These are phyloP conservation scores for Buphagus erythrorhynchus DNA, from an alignment of 2,797 vertebrate genomes.

Conservation along the genomic window DNA sequence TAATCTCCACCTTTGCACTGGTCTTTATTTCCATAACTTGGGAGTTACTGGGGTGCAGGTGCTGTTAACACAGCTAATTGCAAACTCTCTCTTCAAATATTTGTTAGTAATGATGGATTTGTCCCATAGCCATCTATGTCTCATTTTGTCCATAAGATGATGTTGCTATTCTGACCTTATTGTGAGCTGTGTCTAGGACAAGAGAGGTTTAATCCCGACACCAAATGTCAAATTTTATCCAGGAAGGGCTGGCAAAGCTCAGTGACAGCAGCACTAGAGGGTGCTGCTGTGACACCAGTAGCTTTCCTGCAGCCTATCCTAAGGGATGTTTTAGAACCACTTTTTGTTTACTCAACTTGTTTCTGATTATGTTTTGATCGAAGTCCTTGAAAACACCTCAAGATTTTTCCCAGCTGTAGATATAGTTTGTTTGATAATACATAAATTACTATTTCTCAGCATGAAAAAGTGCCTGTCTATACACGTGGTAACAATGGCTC, in stretches of 20 bases:
- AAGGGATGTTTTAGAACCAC: neutral
- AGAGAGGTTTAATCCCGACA: neutral
- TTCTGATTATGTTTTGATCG: neutral
- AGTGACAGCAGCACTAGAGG: slow-evolving; percentile 18
- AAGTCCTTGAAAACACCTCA: neutral
- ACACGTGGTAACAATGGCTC: neutral
- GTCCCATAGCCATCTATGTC: neutral
- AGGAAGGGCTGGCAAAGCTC: neutral
- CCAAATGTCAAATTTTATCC: neutral
- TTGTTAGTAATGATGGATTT: neutral
- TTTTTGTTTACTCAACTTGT: neutral
- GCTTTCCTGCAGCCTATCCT: neutral
- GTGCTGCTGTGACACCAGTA: neutral
- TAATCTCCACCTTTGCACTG: neutral
- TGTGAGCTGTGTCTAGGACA: neutral
- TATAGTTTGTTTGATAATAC: neutral
- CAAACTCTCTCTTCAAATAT: neutral
- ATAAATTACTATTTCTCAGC: neutral
- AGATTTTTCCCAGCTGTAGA: neutral
- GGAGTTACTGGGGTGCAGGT: neutral
- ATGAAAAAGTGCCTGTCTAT: neutral
- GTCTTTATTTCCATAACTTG: neutral
- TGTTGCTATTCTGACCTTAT: neutral
- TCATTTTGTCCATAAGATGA: neutral
- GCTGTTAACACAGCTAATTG: neutral